Conservation (phyloP, 1,140 invertebrate genomes). For the Atta texana region DNA sequence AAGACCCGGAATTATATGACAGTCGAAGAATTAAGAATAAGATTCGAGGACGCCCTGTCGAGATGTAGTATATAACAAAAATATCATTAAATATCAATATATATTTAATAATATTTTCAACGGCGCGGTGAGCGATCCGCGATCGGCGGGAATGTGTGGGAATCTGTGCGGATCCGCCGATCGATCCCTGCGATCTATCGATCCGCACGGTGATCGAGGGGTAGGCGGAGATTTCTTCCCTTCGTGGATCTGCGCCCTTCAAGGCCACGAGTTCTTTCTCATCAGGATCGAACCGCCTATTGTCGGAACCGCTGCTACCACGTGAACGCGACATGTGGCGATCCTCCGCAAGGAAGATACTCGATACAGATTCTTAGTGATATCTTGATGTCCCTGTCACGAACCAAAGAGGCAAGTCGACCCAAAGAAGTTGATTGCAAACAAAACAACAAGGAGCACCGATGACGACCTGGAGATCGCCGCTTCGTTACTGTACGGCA, state of each 20-base stretch:
- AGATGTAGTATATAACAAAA: constrained; percentile 32
- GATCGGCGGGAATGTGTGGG: constrained; percentile 12
- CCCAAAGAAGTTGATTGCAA: constrained; percentile 66
- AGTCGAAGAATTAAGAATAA: background rate
- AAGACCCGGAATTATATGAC: background rate
- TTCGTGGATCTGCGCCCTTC: constrained; percentile 67
- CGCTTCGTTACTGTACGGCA: constrained; percentile 82
- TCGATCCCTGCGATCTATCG: constrained; percentile 35
- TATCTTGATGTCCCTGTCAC: constrained; percentile 63
- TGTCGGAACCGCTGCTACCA: background rate
- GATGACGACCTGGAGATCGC: constrained; percentile 59
- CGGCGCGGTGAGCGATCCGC: constrained; percentile 32
- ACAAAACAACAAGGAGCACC: constrained; percentile 70
- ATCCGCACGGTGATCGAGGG: constrained; percentile 30
- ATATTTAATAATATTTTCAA: constrained; percentile 44
- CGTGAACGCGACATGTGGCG: constrained; percentile 31
- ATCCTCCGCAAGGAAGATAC: constrained; percentile 36
- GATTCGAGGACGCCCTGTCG: constrained; percentile 1
- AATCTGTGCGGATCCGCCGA: constrained; percentile 35
- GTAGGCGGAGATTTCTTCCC: constrained; percentile 34
- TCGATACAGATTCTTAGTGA: constrained; percentile 42
- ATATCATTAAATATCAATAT: constrained; percentile 43
- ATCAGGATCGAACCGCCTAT: background rate
- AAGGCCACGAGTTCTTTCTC: constrained; percentile 47
- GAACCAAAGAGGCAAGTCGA: constrained; percentile 67